A percentile compares a stretch with the other conserved stretches of the same genome.
These are phyloP conservation scores for Myripristis jacobus DNA, from an alignment of 2,797 vertebrate genomes.

Conservation along the genomic window DNA sequence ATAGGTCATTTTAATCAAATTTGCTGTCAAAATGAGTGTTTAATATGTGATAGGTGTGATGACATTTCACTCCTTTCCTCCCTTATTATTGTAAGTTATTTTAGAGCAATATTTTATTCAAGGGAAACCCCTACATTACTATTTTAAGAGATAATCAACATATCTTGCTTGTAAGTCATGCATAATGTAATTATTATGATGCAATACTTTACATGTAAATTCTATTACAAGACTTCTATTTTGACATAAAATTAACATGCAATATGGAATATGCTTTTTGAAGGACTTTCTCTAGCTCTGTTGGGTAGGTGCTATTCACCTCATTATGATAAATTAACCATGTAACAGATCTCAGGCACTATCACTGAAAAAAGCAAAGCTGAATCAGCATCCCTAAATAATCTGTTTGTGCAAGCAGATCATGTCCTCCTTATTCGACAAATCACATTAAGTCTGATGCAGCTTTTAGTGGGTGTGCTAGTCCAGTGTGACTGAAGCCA, in stretches of 20 bases:
- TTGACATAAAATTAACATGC: background rate
- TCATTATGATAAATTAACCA: background rate
- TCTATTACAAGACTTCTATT: background rate
- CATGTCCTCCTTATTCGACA: constrained; percentile 18
- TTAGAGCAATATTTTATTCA: background rate
- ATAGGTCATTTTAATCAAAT: background rate
- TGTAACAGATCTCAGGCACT: background rate
- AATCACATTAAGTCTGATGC: constrained; percentile 13
- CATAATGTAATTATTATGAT: too few relatives aligned
- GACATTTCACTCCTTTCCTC: too few relatives aligned
- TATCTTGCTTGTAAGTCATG: background rate
- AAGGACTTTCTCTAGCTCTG: background rate
- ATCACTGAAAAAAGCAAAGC: background rate
- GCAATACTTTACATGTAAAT: background rate
- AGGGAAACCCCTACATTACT: background rate
- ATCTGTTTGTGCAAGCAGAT: constrained; percentile 16
- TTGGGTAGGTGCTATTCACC: background rate
- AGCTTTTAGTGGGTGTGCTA: background rate
- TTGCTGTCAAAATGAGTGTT: constrained; percentile 19
- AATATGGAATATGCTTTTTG: constrained; percentile 6
- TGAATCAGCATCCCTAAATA: background rate
- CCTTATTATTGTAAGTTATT: too few relatives aligned
- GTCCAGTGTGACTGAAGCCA: constrained; percentile 27
- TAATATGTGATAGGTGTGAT: too few relatives aligned
- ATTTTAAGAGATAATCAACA: background rate